Evolutionary conservation across 2,888 invertebrate species (phyloP), one percentile per base, ranked within the genome.

Genomic region (Galerucella nymphaeae): DNA sequence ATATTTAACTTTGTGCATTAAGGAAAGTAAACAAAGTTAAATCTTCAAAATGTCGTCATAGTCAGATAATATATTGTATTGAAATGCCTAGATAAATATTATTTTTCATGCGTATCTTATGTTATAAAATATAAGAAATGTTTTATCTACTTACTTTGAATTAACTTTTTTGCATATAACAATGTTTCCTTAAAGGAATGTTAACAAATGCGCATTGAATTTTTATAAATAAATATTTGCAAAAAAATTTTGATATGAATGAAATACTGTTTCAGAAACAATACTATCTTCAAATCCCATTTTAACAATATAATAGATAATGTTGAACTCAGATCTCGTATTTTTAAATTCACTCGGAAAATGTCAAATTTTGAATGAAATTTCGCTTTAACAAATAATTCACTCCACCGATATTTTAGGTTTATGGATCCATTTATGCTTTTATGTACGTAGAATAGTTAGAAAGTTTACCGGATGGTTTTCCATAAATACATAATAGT

Each of bases 71-170:
- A 18, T 16, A 16, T 53, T 16, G 53, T 53, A 53, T 18, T 16
- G 18, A 48, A 48, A n/a, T 48, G 14, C 30, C 30, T 8, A 30
- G 30, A 30, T 30, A 30, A 30, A 30, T 45, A 45, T 45, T 45
- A 13, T 45, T 45, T 13, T 45, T 50, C 50, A n/a, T 53, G 53
- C 53, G 53, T 53, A 53, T 53, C 14, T n/a, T 48, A n/a, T 48
- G 48, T 48, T 30, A 30, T 48, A n/a, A 48, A 48, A 48, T 48
- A n/a, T n/a, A 6, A 48, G n/a, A 48, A 48, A 48, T 14, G n/a
- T 13, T 45, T 48, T 48, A 48, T 48, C 1, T 23, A 23, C 23
- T 23, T 23, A 48, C 48, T 53, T 53, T 53, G 53, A 16, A 53
- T n/a, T 53, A 11, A 53, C 16, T 16, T 53, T 53, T 53, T 53